Evolutionary conservation across 37 sponge, comb jelly and placozoan species (phyloP).

Genomic region (Lycopodina hypogea): DNA sequence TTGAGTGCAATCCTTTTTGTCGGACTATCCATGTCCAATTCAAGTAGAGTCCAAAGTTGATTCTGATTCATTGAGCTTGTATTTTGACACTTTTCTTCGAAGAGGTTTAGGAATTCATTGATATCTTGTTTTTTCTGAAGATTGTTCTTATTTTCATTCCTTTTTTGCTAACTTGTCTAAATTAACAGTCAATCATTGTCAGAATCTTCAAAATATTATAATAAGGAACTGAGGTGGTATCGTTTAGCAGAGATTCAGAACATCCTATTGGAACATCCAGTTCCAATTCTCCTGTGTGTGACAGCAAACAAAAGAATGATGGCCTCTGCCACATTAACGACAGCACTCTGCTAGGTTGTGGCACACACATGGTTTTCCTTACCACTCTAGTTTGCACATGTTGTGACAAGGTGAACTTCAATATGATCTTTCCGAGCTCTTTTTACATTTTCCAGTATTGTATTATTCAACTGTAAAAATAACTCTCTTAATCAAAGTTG

Average conservation of each 20-base stretch:
- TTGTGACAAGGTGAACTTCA: neutral
- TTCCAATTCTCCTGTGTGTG: neutral
- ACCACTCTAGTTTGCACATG: neutral
- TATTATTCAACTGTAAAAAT: neutral
- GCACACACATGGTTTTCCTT: neutral
- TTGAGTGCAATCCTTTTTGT: conserved; percentile 25
- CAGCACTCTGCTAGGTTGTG: neutral
- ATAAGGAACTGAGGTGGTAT: neutral
- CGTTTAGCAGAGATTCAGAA: neutral
- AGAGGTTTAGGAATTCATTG: too few relatives aligned
- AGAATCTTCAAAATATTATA: neutral
- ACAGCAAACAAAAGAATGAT: neutral
- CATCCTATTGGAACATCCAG: neutral
- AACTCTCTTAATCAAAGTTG: conserved; percentile 25
- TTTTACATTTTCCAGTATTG: neutral
- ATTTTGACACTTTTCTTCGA: neutral
- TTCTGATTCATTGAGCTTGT: conserved; percentile 5
- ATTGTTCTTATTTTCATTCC: neutral
- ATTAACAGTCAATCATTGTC: neutral
- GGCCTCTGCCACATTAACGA: conserved; percentile 24
- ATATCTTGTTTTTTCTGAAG: neutral
- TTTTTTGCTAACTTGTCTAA: neutral
- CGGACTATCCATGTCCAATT: conserved; percentile 32
- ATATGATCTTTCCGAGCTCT: neutral
- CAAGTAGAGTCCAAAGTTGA: conserved; percentile 40